A percentile compares a stretch with the other conserved stretches of the same genome.
Conservation (phyloP, 2,113 vertebrate genomes). For the Archilochus colubris region DNA sequence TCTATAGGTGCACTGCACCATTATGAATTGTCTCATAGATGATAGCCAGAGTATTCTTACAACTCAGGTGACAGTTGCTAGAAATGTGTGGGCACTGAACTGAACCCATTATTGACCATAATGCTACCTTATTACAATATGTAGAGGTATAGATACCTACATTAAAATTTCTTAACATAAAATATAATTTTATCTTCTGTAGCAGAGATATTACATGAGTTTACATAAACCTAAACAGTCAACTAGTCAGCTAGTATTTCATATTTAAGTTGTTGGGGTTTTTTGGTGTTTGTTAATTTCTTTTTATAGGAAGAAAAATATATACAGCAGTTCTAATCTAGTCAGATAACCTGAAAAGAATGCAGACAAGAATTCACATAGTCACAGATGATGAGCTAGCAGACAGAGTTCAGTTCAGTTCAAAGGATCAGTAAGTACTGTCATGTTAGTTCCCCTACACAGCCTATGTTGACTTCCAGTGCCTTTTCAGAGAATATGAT, state of each 20-base stretch:
- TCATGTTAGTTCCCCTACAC: not conserved
- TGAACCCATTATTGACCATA: not conserved
- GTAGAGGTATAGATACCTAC: accelerated
- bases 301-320: not conserved
- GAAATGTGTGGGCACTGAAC: not conserved
- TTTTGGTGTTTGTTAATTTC: not conserved
- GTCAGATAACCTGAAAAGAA: not conserved
- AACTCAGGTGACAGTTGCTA: not conserved
- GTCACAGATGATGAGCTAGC: not conserved
- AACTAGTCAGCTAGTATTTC: not conserved
- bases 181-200: not conserved
- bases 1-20: not conserved
- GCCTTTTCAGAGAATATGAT: not conserved
- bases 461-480: not conserved
- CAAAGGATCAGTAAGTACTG: not conserved
- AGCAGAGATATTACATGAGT: not conserved
- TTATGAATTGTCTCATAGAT: not conserved
- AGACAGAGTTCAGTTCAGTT: not conserved
- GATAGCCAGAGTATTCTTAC: not conserved
- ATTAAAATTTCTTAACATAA: not conserved
- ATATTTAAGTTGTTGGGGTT: no score
- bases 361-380: not conserved
- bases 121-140: not conserved
- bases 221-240: not conserved
- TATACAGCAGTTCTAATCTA: not conserved